phyloP scores from a whole-genome alignment of 2,888 invertebrate genomes.

The Brenthis ino region DNA sequence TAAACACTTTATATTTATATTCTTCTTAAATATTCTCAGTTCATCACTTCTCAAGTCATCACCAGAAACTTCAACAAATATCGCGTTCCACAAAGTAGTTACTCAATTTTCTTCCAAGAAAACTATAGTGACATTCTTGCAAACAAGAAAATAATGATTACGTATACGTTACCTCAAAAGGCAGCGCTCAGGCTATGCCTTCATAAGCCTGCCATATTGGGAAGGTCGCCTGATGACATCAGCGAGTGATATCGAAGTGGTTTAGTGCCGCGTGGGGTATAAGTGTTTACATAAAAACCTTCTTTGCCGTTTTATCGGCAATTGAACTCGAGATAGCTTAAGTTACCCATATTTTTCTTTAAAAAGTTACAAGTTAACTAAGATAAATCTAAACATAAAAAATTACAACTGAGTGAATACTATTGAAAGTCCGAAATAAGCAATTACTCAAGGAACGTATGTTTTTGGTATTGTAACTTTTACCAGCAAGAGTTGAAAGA shows the following conservation, averaged over 20 bases:
- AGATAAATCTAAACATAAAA: too few relatives aligned
- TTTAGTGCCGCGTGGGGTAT: slow-evolving; percentile 11
- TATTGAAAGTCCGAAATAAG: too few relatives aligned
- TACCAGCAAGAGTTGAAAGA: too few relatives aligned
- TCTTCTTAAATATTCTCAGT: too few relatives aligned
- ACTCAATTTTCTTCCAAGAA: slow-evolving; percentile 15
- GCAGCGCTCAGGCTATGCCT: slow-evolving; percentile 8
- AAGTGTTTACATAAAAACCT: background rate
- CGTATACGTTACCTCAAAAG: slow-evolving; percentile 17
- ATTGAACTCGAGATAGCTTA: too few relatives aligned
- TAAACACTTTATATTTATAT: too few relatives aligned
- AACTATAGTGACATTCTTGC: slow-evolving; percentile 7
- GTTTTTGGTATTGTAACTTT: too few relatives aligned
- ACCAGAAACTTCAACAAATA: background rate
- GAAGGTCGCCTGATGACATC: slow-evolving; percentile 37
- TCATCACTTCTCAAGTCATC: background rate
- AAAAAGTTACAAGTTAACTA: too few relatives aligned
- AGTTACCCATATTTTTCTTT: too few relatives aligned
- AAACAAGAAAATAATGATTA: slow-evolving; percentile 10
- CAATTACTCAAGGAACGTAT: too few relatives aligned
- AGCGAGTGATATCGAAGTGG: slow-evolving; percentile 21
- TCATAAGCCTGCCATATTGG: slow-evolving; percentile 24
- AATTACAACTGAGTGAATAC: too few relatives aligned
- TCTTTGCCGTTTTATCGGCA: background rate
- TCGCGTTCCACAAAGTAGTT: background rate